Conservation (phyloP, 2,113 vertebrate genomes). For the Nyctereutes procyonoides region DNA sequence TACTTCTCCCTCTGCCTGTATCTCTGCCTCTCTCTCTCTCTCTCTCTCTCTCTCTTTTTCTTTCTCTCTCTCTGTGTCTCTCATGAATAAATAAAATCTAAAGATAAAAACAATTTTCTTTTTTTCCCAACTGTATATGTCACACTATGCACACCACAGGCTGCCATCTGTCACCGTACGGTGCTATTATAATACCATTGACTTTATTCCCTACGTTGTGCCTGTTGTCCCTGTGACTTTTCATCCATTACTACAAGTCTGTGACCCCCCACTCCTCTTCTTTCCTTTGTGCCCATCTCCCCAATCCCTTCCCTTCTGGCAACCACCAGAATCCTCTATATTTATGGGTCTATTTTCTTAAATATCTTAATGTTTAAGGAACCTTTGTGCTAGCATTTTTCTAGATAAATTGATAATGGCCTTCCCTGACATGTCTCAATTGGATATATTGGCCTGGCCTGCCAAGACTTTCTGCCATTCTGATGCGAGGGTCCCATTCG, state of each 20-base stretch:
- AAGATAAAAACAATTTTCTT: background rate
- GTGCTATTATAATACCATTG: background rate
- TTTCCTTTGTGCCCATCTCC: background rate
- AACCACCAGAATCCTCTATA: background rate
- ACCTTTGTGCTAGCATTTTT: background rate
- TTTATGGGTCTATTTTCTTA: conserved; percentile 7
- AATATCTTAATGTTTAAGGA: background rate
- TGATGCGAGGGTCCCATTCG: background rate
- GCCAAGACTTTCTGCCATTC: background rate
- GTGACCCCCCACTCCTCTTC: background rate
- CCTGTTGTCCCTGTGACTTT: background rate
- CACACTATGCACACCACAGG: background rate
- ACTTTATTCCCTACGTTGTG: background rate
- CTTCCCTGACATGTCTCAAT: background rate
- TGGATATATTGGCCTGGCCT: background rate
- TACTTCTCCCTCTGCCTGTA: too few relatives aligned
- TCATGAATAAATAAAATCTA: too few relatives aligned
- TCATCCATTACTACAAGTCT: background rate
- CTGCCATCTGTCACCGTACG: background rate
- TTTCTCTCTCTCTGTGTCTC: too few relatives aligned
- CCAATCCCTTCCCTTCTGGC: background rate
- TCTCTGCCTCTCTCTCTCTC: too few relatives aligned
- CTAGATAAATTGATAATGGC: background rate
- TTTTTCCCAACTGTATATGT: background rate
- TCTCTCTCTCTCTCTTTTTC: too few relatives aligned